Percentiles rank a stretch among this genome's conserved stretches.
Evolutionary conservation across 2,888 invertebrate species (phyloP).

Genomic region (Syrista parreyssii): DNA sequence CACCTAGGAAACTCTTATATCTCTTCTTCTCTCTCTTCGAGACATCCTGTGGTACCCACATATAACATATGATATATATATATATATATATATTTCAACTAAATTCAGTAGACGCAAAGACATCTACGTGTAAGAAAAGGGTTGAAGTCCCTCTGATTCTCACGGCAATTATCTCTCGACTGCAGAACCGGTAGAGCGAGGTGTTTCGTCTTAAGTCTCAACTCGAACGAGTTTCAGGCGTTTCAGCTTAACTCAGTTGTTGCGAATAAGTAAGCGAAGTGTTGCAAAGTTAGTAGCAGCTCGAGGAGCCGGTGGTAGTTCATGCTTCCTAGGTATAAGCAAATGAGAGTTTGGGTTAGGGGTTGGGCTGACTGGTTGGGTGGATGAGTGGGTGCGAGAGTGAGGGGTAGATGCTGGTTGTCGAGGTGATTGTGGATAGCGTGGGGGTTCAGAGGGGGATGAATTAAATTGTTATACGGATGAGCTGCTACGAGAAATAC

Average conservation of each 20-base stretch:
- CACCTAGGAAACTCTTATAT: no score
- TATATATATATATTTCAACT: neutral
- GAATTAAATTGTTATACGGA: conserved; percentile 66
- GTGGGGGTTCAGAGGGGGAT: conserved; percentile 17
- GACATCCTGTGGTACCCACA: no score
- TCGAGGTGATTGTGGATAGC: no score
- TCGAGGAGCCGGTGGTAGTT: no score
- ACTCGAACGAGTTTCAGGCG: conserved; percentile 52
- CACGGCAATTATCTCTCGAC: conserved; percentile 52
- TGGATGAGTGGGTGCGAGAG: conserved; percentile 5
- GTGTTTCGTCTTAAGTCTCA: conserved; percentile 50
- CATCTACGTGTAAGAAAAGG: conserved; percentile 10
- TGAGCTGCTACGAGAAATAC: conserved; percentile 54
- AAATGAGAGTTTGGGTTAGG: no score
- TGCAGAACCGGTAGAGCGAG: conserved; percentile 47
- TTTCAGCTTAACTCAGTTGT: conserved; percentile 58
- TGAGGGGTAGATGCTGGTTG: neutral
- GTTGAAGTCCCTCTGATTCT: conserved; percentile 27
- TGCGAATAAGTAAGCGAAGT: conserved; percentile 66
- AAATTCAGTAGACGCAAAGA: conserved; percentile 10
- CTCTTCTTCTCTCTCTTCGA: no score
- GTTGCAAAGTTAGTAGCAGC: conserved; percentile 56
- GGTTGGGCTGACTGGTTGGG: neutral
- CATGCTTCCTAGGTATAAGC: no score
- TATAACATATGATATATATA: no score